These are phyloP conservation scores for Zosterops pallidus DNA, from an alignment of 2,113 vertebrate genomes.

Conservation along the genomic window DNA sequence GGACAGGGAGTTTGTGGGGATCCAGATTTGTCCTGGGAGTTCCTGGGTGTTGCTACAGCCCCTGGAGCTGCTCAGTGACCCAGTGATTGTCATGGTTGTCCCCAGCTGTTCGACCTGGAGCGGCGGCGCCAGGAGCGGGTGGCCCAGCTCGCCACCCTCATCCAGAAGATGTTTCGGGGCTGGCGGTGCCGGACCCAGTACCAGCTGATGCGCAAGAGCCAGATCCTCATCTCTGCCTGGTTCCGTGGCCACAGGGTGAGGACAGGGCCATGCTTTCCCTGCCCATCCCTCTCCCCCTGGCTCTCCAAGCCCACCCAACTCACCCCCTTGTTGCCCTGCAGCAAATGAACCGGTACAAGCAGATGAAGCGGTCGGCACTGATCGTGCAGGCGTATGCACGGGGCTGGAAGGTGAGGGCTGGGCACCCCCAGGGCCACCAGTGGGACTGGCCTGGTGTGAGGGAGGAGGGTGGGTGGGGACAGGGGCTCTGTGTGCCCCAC, in stretches of 20 bases:
- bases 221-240: conserved; percentile 78
- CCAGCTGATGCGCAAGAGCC: conserved; percentile 79
- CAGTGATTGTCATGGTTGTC: accelerated
- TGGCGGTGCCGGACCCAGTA: conserved; percentile 73
- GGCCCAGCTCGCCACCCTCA: conserved; percentile 66
- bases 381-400: conserved; percentile 72
- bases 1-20: neutral
- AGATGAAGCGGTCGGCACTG: conserved; percentile 42
- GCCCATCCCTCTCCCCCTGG: neutral
- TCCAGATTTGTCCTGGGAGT: no score
- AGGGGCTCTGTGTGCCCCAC: neutral
- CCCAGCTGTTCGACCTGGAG: conserved; percentile 79
- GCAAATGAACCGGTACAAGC: conserved; percentile 74
- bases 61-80: neutral
- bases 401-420: conserved; percentile 78
- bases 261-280: accelerated
- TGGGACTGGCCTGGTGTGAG: accelerated
- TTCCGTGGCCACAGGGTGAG: conserved; percentile 74
- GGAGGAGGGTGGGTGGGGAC: neutral
- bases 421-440: accelerated
- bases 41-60: neutral
- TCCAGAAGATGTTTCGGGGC: conserved; percentile 75
- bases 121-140: conserved; percentile 58
- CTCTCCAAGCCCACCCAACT: accelerated
- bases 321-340: neutral